These are phyloP conservation scores for Stenodema calcarata DNA, from an alignment of 2,888 invertebrate species.

Conservation along the genomic window DNA sequence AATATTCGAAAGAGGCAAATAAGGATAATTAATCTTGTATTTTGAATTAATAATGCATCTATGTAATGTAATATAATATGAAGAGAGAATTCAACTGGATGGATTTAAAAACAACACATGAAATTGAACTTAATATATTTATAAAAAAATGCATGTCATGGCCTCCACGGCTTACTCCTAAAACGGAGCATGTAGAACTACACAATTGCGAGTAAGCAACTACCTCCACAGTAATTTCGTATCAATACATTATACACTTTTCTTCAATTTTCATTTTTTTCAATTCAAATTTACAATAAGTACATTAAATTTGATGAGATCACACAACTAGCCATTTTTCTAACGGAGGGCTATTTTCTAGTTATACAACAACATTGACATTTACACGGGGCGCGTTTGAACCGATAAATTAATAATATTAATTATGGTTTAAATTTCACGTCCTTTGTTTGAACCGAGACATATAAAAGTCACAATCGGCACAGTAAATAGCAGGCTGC, in stretches of 20 bases:
- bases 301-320: constrained; percentile 15
- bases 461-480: constrained; percentile 92
- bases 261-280: too few relatives aligned
- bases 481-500: constrained; percentile 81
- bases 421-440: constrained; percentile 19
- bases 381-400: neutral
- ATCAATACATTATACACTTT: neutral
- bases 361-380: neutral
- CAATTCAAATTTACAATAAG: neutral
- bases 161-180: constrained; percentile 25
- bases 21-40: too few relatives aligned
- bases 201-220: neutral
- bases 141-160: constrained; percentile 34
- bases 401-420: neutral
- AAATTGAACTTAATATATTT: constrained; percentile 10
- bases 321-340: constrained; percentile 15
- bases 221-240: neutral
- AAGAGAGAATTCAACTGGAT: neutral
- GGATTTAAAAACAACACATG: neutral
- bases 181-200: constrained; percentile 18
- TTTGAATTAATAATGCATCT: too few relatives aligned
- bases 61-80: neutral
- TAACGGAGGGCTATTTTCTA: neutral
- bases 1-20: too few relatives aligned
- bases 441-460: constrained; percentile 76